Percentiles rank a stretch among this genome's conserved stretches.
These are phyloP conservation scores for Leptura quadrifasciata DNA, from an alignment of 2,888 invertebrate species.

Conservation along the genomic window DNA sequence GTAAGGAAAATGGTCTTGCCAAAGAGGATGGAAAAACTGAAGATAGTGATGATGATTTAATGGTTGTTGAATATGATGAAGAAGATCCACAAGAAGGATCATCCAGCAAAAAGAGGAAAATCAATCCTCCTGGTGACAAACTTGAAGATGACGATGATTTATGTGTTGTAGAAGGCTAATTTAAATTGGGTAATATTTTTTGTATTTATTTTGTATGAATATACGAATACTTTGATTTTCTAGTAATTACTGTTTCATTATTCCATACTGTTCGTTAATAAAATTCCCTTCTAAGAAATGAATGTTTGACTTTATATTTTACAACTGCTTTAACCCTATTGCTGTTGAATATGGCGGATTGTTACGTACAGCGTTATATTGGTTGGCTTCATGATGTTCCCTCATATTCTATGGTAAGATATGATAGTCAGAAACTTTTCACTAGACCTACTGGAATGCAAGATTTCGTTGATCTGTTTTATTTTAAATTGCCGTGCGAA, in stretches of 20 bases:
- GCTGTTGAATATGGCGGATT: no score
- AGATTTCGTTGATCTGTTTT: no score
- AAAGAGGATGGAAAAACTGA: constrained; percentile 53
- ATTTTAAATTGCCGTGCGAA: no score
- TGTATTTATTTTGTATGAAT: constrained; percentile 39
- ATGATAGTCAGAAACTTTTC: no score
- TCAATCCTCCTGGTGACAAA: constrained; percentile 58
- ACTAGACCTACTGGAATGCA: no score
- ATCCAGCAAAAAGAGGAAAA: constrained; percentile 68
- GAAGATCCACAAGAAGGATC: constrained; percentile 71
- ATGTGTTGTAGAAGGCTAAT: constrained; percentile 49
- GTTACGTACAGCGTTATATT: no score
- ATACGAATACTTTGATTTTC: constrained; percentile 24
- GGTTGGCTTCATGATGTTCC: no score
- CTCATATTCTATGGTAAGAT: no score
- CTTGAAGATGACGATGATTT: constrained; percentile 51
- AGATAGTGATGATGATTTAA: constrained; percentile 67
- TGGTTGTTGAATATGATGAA: constrained; percentile 61
- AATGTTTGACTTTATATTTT: no score
- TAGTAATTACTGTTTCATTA: background rate
- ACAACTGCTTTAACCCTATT: no score
- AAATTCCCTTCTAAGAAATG: no score
- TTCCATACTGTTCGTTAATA: no score
- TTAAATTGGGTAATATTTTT: constrained; percentile 22
- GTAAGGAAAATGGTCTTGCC: constrained; percentile 56